Conservation (phyloP, 64 coral and sea anemone genomes). For the Dendrophyllia cribrosa region DNA sequence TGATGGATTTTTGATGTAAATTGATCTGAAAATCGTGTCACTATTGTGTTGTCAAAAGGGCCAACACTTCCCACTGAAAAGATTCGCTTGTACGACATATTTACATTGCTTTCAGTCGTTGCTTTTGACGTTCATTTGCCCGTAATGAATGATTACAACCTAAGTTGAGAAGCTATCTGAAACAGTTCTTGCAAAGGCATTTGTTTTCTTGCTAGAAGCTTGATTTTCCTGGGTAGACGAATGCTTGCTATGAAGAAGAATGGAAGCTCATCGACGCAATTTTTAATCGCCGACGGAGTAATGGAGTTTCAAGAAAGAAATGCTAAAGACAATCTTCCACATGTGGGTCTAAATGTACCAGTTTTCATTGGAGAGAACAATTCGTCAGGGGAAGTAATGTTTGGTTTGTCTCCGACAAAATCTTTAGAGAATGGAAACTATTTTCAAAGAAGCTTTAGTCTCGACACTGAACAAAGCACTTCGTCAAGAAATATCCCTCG, state of each 20-base stretch:
- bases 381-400: background rate
- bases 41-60: conserved; percentile 26
- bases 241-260: background rate
- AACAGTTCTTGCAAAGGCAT: background rate
- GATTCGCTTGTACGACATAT: background rate
- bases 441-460: conserved; percentile 61
- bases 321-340: conserved; percentile 12
- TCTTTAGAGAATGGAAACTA: conserved; percentile 23
- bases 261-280: conserved; percentile 31
- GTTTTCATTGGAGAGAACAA: background rate
- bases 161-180: background rate
- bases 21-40: conserved; percentile 20
- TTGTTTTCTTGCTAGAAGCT: too few species aligned
- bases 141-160: conserved; percentile 3
- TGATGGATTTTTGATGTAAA: conserved; percentile 44
- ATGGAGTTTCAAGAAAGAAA: background rate
- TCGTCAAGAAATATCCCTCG: conserved; percentile 22
- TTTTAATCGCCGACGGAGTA: conserved; percentile 1
- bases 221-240: background rate
- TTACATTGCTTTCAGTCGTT: background rate
- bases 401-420: background rate
- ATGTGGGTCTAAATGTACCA: conserved; percentile 4
- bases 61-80: background rate
- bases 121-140: background rate
- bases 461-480: conserved; percentile 5